phyloP scores from a whole-genome alignment of 1,140 invertebrate genomes.

The Apis dorsata region DNA sequence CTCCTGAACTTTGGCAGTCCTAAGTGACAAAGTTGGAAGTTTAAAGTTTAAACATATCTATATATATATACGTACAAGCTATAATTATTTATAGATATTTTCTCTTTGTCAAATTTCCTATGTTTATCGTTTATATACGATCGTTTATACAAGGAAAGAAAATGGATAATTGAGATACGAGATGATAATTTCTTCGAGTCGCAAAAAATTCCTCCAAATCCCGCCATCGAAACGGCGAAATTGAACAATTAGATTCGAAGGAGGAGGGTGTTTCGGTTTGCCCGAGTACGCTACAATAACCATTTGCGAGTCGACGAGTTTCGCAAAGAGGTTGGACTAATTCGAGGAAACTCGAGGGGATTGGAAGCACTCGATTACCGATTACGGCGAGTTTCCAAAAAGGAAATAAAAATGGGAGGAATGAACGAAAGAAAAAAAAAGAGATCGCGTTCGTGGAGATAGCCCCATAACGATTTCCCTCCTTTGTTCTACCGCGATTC shows the following conservation, averaged over 20 bases:
- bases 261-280: background rate
- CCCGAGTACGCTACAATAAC: conserved; percentile 39
- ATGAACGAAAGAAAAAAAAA: background rate
- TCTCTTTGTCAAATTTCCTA: background rate
- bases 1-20: background rate
- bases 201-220: background rate
- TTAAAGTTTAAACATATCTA: too few species aligned
- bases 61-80: too few species aligned
- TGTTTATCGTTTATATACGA: too few species aligned
- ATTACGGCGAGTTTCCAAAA: conserved; percentile 37
- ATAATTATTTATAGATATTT: background rate
- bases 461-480: conserved; percentile 27
- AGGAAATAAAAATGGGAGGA: background rate
- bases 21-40: background rate
- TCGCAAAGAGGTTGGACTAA: conserved; percentile 29
- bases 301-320: conserved; percentile 48
- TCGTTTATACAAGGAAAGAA: too few species aligned
- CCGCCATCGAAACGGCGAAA: background rate
- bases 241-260: conserved; percentile 24
- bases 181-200: too few species aligned
- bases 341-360: background rate
- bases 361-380: conserved; percentile 35
- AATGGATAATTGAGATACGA: too few species aligned
- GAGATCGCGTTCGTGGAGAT: conserved; percentile 20
- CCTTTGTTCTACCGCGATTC: conserved; percentile 32